Percentiles rank a stretch among this genome's conserved stretches.
Conservation (phyloP, 2,113 vertebrate species). For the Trichechus manatus region DNA sequence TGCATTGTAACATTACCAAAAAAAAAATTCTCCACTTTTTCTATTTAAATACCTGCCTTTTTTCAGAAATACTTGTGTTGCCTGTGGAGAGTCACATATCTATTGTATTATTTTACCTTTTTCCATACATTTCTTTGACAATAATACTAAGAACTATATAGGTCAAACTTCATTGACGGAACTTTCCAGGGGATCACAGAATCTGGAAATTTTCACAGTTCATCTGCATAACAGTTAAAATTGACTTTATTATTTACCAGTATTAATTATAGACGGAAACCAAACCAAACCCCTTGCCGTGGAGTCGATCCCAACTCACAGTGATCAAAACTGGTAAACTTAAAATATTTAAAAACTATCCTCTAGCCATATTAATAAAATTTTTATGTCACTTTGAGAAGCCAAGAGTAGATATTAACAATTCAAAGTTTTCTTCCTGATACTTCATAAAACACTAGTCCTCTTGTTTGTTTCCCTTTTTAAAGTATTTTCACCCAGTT, state of each 20-base stretch:
- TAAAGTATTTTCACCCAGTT: background rate
- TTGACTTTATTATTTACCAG: background rate
- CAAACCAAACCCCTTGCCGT: no score
- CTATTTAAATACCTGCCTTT: no score
- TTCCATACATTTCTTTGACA: background rate
- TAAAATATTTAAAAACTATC: background rate
- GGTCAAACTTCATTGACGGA: background rate
- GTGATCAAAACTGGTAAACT: background rate
- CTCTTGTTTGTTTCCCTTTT: background rate
- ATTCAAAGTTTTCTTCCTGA: background rate
- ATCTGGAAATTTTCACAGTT: background rate
- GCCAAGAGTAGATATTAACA: background rate
- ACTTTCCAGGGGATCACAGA: background rate
- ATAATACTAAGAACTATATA: background rate
- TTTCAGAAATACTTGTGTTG: background rate
- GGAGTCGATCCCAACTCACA: no score
- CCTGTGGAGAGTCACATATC: background rate
- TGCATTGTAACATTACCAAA: background rate
- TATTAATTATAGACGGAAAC: background rate
- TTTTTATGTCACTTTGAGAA: background rate
- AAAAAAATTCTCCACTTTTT: background rate
- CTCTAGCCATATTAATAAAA: background rate
- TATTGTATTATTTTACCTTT: background rate
- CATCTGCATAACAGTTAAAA: background rate
- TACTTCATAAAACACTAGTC: background rate